Base-by-base conservation (phyloP, 2,797 vertebrate species). In the Thripadectes ignobilis region DNA sequence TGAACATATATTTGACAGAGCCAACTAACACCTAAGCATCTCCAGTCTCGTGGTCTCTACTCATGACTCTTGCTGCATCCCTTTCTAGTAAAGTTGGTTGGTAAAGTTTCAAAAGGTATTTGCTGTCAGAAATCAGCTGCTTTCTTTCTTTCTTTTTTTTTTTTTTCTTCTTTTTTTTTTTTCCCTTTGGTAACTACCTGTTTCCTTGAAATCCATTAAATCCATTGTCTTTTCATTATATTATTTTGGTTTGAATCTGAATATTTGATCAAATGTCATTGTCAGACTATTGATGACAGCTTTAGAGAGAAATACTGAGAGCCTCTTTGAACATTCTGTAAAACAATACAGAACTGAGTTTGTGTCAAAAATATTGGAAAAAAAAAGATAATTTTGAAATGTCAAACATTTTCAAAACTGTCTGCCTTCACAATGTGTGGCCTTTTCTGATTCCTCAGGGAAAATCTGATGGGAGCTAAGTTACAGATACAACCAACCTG, bases 161-260 rank as follows among this genome's bases (percentile, higher is more conserved):
- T n/a, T n/a, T n/a, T n/a, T n/a, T n/a, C 16, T 43, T 43, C 9
- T 43, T 43, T 43, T 10, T 45, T 45, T 45, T 15, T 49, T 13
- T 6, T 12, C 2, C 23, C 57, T 92, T 85, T 91, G 36, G 18
- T 58, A 86, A 49, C 85, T 85, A 88, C 52, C 87, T 77, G 57
- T 85, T 89, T 77, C 39, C 52, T 54, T 85, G 63, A 89, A 96
- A 83, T 67, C 32, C 34, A 72, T 63, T 75, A 85, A 91, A 83
- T 67, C 49, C 41, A 54, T 55, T 68, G 36, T 68, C 80, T 68
- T 81, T 57, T 85, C 39, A 34, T 45, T 3, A 62, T 38, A 72
- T 9, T 8, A 24, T 83, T 85, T 63, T 36, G 11, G 23, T 77
- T 81, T 83, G 74, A 82, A 88, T 82, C 52, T 58, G 58, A 85